Evolutionary conservation across 2,888 invertebrate species (phyloP), one percentile per base, ranked within the genome.

Genomic region (Acronicta leporina): DNA sequence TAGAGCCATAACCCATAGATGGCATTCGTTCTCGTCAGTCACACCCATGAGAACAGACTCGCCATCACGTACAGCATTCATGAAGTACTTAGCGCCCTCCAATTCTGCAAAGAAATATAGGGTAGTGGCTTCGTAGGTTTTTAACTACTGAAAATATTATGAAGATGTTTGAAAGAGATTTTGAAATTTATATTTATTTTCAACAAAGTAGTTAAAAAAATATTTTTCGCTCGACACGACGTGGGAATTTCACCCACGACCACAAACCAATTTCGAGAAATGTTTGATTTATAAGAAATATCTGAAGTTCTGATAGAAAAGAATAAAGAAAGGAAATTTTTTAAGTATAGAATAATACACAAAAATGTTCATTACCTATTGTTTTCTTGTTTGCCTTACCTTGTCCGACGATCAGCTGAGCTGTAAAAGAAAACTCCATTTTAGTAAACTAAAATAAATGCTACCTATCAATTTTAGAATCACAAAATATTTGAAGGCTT

Each of bases 1-100:
- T 95, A 99, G 96, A 2, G 99, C 99, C 97, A 99, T 99, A 35
- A 99, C 99, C 99, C 99, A 99, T 71, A 99, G 94, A 87, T 99
- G 99, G 82, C 99, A 97, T 88, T 99, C 99, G 85, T 98, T 99
- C 94, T 99, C 99, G 89, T 99, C 99, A 77, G 99, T 98, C 80
- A 98, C 98, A 7, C 99, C 99, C 95, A 97, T 99, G 63, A 99
- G 96, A 63, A 99, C 98, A 78, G 98, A 99, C 88, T 99, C 99
- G 54, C 99, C 99, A 91, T 99, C 99, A 75, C 99, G 97, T 15
- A 99, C 99, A 41, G 99, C 99, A 90, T 99, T 99, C 96, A 99
- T 99, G 95, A 99, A 99, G 94, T 96, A 98, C 85, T 98, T 97
- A 33, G 97, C 99, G 52, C 99, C 99, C 90, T 98, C 98, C 87